A percentile compares a stretch with the other conserved stretches of the same genome.
Evolutionary conservation across 1,140 invertebrate species (phyloP).

Genomic region (Aphaenogaster rudis): DNA sequence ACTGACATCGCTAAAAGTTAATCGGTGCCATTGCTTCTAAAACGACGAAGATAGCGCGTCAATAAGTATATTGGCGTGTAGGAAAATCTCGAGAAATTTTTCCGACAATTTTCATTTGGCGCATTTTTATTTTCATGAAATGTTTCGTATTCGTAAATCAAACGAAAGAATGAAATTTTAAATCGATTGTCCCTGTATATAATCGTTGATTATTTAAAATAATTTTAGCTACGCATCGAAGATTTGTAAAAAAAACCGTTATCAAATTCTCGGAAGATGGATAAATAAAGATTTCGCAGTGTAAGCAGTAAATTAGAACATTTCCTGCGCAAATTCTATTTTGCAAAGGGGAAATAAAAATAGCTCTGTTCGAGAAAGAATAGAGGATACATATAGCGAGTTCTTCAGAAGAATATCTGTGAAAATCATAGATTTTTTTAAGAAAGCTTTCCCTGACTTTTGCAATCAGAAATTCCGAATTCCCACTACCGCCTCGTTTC

Average conservation of each 20-base stretch:
- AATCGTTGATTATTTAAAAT: not conserved
- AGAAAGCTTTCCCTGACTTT: too few species aligned
- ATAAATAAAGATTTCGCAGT: not conserved
- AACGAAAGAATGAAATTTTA: not conserved
- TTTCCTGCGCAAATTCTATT: not conserved
- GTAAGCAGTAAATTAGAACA: not conserved
- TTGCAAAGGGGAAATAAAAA: not conserved
- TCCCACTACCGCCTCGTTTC: conserved; percentile 2
- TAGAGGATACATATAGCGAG: not conserved
- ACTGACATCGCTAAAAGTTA: conserved; percentile 49
- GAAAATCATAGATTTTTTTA: not conserved
- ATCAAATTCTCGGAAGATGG: not conserved
- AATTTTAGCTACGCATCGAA: not conserved
- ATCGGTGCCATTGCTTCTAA: conserved; percentile 11
- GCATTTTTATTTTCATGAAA: not conserved
- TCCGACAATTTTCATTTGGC: not conserved
- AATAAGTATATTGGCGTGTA: not conserved
- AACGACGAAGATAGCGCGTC: not conserved
- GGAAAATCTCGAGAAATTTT: not conserved
- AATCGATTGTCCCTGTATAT: not conserved
- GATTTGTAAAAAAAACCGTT: not conserved
- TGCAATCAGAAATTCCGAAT: not conserved
- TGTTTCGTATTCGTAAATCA: not conserved
- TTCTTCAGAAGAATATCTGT: conserved; percentile 8
- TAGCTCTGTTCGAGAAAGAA: conserved; percentile 5